Conservation (phyloP, 1,140 invertebrate genomes). For the Eumeta japonica region DNA sequence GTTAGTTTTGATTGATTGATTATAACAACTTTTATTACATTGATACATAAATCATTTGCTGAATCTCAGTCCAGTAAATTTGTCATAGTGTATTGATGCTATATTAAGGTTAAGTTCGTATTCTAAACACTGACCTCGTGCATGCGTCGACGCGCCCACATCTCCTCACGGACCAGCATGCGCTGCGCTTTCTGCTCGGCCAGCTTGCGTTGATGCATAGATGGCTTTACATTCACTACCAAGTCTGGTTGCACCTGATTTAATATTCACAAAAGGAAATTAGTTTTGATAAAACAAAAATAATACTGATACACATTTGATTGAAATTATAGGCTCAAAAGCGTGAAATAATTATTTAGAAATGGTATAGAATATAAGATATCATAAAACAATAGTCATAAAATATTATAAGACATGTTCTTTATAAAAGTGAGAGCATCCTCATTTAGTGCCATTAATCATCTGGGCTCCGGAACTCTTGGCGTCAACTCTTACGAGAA, state of each 20-base stretch:
- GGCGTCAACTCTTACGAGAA: conserved; percentile 19
- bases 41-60: too few relatives aligned
- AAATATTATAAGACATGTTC: too few relatives aligned
- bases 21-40: too few relatives aligned
- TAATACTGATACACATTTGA: conserved; percentile 1
- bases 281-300: not conserved
- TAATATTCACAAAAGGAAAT: conserved; percentile 2
- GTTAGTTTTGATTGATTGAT: too few relatives aligned
- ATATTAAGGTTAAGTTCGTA: too few relatives aligned
- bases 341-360: not conserved
- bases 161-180: conserved; percentile 68
- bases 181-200: conserved; percentile 84
- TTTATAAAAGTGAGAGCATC: too few relatives aligned
- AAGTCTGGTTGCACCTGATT: conserved; percentile 74
- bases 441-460: conserved; percentile 44
- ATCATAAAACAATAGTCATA: too few relatives aligned
- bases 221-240: conserved; percentile 93
- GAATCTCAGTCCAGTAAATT: too few relatives aligned
- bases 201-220: conserved; percentile 80
- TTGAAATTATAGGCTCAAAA: not conserved
- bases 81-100: too few relatives aligned
- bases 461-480: conserved; percentile 46
- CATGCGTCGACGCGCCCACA: conserved; percentile 63
- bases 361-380: too few relatives aligned
- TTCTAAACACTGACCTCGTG: conserved; percentile 57